phyloP scores from a whole-genome alignment of 2,888 invertebrate genomes.

The Athalia rosae region DNA sequence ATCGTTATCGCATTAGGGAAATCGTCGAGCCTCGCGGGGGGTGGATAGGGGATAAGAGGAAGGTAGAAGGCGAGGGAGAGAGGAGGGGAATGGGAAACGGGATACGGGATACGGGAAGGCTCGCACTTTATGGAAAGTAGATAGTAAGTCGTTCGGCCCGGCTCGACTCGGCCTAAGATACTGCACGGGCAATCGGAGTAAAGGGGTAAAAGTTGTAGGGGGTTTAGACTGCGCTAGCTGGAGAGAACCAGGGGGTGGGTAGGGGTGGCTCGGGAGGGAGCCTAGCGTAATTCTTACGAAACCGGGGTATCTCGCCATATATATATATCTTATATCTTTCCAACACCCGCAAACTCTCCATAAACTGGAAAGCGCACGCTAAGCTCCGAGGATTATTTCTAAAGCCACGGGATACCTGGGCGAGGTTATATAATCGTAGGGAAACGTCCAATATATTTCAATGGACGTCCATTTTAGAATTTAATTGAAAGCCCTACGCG shows the following conservation, averaged over 20 bases:
- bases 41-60: conserved; percentile 21
- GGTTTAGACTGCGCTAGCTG: background rate
- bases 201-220: conserved; percentile 20
- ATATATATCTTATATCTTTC: conserved; percentile 31
- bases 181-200: conserved; percentile 5
- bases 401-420: conserved; percentile 43
- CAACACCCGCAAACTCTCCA: conserved; percentile 58
- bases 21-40: conserved; percentile 20
- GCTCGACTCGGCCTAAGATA: conserved; percentile 36
- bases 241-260: background rate
- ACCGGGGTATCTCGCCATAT: conserved; percentile 29
- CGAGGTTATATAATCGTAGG: conserved; percentile 45
- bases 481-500: conserved; percentile 37
- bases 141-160: conserved; percentile 35
- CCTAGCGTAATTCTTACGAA: conserved; percentile 36
- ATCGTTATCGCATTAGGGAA: conserved; percentile 43
- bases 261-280: background rate
- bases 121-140: conserved; percentile 53
- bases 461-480: conserved; percentile 43
- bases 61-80: background rate
- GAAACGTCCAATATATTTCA: conserved; percentile 44
- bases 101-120: conserved; percentile 50
- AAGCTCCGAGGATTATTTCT: conserved; percentile 59
- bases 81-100: conserved; percentile 48
- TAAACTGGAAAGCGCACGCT: conserved; percentile 56